Base-by-base conservation (phyloP, 2,113 vertebrate species). In the Murina feae region DNA sequence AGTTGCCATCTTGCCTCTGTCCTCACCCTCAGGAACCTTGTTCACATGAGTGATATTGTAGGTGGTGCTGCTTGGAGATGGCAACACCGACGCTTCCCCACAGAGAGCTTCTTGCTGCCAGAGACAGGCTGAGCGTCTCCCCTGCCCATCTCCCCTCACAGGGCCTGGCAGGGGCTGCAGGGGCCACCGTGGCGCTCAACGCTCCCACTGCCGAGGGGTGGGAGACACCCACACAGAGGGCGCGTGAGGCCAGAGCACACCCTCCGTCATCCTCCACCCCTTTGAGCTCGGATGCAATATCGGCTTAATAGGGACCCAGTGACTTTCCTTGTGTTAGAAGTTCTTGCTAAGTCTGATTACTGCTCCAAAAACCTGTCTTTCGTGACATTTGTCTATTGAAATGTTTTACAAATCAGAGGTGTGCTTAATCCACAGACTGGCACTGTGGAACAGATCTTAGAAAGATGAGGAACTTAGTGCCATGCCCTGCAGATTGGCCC, bases 251-350 rank as follows among this genome's bases (percentile, higher is more conserved):
- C 63, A 66, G 32, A 66, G 32, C 63, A n/a, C 32, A 65, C 28
- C 25, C 63, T 51, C 9, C 6, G 9, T 14, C 32, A 20, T 1
- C 9, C 0, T 47, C 4, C 0, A 13, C 2, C 4, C 28, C 30
- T 7, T 23, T 47, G 14, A 71, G 44, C 14, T 21, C 1, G 18
- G 42, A 53, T 1, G 1, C 11, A 17, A 6, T 25, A 5, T 16
- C 76, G n/a, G 1, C 32, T 44, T 71, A 39, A n/a, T 44, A 76
- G 37, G 49, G 14, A 28, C 8, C 10, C 53, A 7, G 0, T 17
- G 23, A 44, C 4, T 47, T 84, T 53, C 12, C 32, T 28, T 12
- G 44, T 21, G 14, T 44, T 65, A 63, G 42, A 44, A 44, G 9
- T 60, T 85, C 79, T 58, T 25, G 6, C 13, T 53, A 23, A 30